A percentile compares a stretch with the other conserved stretches of the same genome.
These are phyloP conservation scores for Syngnathus floridae DNA, from an alignment of 2,113 vertebrate species.

Conservation along the genomic window DNA sequence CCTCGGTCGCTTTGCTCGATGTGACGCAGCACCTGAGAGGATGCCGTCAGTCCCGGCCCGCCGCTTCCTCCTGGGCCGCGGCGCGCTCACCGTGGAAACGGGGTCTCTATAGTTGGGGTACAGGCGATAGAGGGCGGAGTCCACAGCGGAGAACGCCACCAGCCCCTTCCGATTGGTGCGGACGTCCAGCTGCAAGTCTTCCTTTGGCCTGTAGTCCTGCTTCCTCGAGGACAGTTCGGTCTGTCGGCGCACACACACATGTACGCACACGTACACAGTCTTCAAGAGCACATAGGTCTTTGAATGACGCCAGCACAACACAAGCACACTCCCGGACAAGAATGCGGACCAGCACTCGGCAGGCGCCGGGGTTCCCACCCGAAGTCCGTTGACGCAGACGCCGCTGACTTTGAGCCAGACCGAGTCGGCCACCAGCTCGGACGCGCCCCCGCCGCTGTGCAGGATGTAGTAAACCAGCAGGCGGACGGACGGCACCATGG, in stretches of 20 bases:
- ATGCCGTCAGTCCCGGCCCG: not conserved
- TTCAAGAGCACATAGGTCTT: no score
- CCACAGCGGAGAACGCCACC: slow-evolving; percentile 79
- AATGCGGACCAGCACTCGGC: no score
- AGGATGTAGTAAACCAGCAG: slow-evolving; percentile 87
- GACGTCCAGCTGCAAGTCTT: slow-evolving; percentile 63
- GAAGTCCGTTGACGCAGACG: slow-evolving; percentile 77
- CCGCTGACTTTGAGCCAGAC: slow-evolving; percentile 81
- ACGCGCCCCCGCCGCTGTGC: slow-evolving; percentile 71
- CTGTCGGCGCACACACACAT: slow-evolving; percentile 53
- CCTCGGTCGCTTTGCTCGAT: slow-evolving; percentile 84
- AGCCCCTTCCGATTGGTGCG: slow-evolving; percentile 64
- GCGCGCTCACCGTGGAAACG: slow-evolving; percentile 37
- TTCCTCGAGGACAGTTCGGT: slow-evolving; percentile 52
- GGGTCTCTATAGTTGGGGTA: slow-evolving; percentile 59
- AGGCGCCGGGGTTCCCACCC: slow-evolving; percentile 55
- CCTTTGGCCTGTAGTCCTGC: slow-evolving; percentile 64
- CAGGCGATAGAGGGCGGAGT: slow-evolving; percentile 75
- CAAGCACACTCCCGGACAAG: not conserved
- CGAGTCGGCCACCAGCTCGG: slow-evolving; percentile 87
- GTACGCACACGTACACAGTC: not conserved
- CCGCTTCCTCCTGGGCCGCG: no score
- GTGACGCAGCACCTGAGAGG: slow-evolving; percentile 69
- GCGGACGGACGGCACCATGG: slow-evolving; percentile 86
- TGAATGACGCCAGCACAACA: no score